Percentiles rank a stretch among this genome's conserved stretches.
These are phyloP conservation scores for Stictonetta naevosa DNA, from an alignment of 2,113 vertebrate species.

Conservation along the genomic window DNA sequence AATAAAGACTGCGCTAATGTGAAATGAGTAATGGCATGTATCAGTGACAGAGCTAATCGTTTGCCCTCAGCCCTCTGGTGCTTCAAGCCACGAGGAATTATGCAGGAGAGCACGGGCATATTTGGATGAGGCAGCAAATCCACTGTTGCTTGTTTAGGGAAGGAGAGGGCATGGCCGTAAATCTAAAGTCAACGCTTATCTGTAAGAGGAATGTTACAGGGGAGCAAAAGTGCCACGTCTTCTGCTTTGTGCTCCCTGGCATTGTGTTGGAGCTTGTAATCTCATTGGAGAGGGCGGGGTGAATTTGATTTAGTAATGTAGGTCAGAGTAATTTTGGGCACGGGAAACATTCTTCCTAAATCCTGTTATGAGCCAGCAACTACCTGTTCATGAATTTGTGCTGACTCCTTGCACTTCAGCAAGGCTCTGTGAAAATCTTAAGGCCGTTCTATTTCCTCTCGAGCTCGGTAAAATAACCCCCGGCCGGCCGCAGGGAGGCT, in stretches of 20 bases:
- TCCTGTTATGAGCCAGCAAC: background rate
- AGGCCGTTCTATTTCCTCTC: background rate
- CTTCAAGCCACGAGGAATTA: background rate
- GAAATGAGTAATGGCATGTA: background rate
- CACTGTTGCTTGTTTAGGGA: background rate
- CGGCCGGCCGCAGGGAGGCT: fast-evolving
- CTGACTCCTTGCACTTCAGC: background rate
- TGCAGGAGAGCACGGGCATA: background rate
- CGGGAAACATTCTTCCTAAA: background rate
- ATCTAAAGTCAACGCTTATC: background rate
- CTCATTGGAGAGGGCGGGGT: background rate
- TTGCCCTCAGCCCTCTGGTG: background rate
- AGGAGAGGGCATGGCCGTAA: background rate
- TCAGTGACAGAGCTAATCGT: background rate
- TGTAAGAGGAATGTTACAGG: background rate
- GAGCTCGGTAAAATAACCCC: background rate
- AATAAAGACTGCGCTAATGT: background rate
- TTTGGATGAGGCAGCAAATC: background rate
- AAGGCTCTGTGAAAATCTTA: background rate
- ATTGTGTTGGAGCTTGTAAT: background rate
- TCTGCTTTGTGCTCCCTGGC: background rate
- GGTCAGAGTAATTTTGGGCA: background rate
- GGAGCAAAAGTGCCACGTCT: background rate
- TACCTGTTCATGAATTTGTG: background rate
- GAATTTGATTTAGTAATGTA: background rate